Percentiles rank a stretch among this genome's conserved stretches.
Evolutionary conservation across 2,888 invertebrate species (phyloP).

Genomic region (Orthosia gothica): DNA sequence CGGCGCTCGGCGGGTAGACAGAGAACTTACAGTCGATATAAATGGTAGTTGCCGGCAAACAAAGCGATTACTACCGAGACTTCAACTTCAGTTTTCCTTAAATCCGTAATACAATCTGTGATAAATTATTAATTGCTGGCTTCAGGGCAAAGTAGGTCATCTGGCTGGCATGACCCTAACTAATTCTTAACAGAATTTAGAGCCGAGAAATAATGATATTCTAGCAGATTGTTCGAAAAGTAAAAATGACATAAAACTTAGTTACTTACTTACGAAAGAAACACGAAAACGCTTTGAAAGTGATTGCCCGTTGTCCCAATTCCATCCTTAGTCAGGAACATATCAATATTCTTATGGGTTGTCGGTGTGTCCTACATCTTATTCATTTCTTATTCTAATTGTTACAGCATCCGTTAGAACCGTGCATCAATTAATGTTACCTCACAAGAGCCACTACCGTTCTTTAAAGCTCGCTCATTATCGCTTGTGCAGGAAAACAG

Average conservation of each 20-base stretch:
- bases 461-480: conserved; percentile 11
- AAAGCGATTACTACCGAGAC: neutral
- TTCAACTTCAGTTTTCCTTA: neutral
- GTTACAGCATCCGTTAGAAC: no score
- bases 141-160: no score
- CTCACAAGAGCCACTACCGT: neutral
- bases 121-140: neutral
- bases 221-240: no score
- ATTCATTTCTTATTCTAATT: neutral
- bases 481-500: neutral
- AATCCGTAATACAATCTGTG: neutral
- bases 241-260: no score
- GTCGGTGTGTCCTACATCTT: neutral
- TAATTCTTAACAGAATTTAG: no score
- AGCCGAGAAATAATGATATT: no score
- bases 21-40: neutral
- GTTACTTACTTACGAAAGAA: no score
- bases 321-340: no score
- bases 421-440: neutral
- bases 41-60: neutral
- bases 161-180: neutral
- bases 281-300: no score
- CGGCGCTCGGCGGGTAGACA: neutral
- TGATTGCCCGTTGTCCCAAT: no score
- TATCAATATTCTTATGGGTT: neutral